Evolutionary conservation across 2,113 vertebrate species (phyloP).

Genomic region (Melanerpes aurifrons): DNA sequence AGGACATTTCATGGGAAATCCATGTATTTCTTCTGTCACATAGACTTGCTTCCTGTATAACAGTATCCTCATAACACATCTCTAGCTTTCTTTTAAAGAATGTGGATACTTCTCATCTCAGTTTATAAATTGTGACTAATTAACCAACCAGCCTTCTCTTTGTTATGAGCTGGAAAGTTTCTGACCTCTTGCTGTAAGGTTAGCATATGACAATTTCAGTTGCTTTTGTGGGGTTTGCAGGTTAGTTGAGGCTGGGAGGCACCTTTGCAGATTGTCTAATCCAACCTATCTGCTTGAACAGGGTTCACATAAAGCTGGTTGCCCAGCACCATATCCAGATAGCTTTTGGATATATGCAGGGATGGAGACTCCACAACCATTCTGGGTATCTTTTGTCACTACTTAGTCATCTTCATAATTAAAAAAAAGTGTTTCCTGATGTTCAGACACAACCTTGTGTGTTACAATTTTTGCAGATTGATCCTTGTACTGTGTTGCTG

Average conservation of each 20-base stretch:
- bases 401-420: not conserved
- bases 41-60: not conserved
- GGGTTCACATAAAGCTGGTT: no score
- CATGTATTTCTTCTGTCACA: not conserved
- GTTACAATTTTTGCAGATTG: not conserved
- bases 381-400: not conserved
- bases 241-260: not conserved
- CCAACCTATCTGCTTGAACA: not conserved
- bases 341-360: no score
- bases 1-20: not conserved
- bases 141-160: not conserved
- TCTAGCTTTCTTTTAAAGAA: not conserved
- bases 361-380: no score
- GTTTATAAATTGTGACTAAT: not conserved
- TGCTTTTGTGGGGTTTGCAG: not conserved
- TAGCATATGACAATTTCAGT: not conserved
- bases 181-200: not conserved
- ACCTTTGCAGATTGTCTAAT: not conserved
- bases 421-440: not conserved
- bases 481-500: not conserved
- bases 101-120: not conserved
- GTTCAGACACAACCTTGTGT: fast-evolving
- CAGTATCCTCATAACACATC: not conserved
- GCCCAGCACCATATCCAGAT: no score
- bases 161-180: fast-evolving